Evolutionary conservation across 2,113 vertebrate species (phyloP).

Genomic region (Cygnus atratus): DNA sequence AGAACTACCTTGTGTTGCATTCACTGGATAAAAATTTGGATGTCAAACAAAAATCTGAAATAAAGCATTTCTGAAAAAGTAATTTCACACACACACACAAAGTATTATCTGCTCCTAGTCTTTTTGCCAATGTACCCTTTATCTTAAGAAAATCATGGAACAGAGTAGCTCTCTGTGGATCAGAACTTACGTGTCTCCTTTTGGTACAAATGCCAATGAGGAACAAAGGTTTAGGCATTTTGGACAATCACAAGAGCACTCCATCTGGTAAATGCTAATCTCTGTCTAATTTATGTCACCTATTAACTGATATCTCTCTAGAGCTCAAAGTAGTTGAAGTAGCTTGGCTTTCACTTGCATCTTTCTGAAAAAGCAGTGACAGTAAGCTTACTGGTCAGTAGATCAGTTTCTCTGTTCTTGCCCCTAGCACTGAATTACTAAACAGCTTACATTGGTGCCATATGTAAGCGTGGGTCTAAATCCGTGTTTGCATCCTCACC

Average conservation of each 20-base stretch:
- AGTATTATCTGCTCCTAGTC: neutral
- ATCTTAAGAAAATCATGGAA: neutral
- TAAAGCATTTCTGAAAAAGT: neutral
- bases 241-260: neutral
- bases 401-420: neutral
- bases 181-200: neutral
- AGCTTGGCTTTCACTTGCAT: neutral
- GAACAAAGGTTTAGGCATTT: neutral
- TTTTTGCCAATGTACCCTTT: neutral
- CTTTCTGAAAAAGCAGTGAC: neutral
- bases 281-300: neutral
- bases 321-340: neutral
- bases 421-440: neutral
- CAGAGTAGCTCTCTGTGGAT: neutral
- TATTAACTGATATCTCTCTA: neutral
- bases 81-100: neutral
- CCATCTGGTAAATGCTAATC: neutral
- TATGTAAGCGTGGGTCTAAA: neutral
- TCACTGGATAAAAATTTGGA: neutral
- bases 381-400: neutral
- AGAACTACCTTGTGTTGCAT: conserved; percentile 20
- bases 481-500: neutral
- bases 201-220: neutral
- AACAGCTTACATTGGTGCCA: neutral
- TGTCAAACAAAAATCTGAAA: conserved; percentile 34